A percentile compares a stretch with the other conserved stretches of the same genome.
These are phyloP conservation scores for Nerophis ophidion DNA, from an alignment of 2,113 vertebrate genomes.

Conservation along the genomic window DNA sequence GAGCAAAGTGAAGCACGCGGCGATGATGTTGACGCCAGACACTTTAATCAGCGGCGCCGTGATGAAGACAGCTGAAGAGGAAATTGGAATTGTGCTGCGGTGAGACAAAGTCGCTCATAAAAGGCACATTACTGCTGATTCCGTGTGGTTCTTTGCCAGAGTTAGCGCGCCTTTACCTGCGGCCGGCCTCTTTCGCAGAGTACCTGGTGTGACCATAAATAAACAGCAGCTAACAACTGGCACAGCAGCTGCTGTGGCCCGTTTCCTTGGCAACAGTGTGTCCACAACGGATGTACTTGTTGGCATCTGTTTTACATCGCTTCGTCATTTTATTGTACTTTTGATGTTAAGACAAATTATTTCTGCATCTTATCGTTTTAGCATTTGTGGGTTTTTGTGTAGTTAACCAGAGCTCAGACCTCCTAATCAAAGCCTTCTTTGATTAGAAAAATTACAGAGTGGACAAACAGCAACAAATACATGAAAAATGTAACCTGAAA, in stretches of 20 bases:
- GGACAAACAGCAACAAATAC: too few relatives aligned
- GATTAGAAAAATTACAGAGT: background rate
- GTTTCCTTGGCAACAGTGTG: conserved; percentile 2
- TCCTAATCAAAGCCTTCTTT: background rate
- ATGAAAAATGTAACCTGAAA: too few relatives aligned
- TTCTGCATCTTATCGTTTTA: background rate
- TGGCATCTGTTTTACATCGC: too few relatives aligned
- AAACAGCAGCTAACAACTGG: background rate
- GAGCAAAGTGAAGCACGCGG: background rate
- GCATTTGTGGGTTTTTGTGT: background rate
- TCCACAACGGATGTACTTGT: background rate
- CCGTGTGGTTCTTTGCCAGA: background rate
- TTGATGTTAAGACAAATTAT: too few relatives aligned
- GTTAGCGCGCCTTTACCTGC: background rate
- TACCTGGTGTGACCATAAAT: background rate
- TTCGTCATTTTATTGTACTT: background rate
- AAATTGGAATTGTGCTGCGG: conserved; percentile 26
- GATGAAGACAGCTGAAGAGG: conserved; percentile 30
- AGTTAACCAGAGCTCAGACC: too few relatives aligned
- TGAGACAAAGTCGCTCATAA: conserved; percentile 33
- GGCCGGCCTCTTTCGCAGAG: background rate
- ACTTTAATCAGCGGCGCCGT: conserved; percentile 7
- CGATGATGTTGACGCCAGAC: conserved; percentile 13
- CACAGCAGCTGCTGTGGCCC: background rate
- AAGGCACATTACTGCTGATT: conserved; percentile 3